These are phyloP conservation scores for Diabrotica virgifera DNA, from an alignment of 1,140 invertebrate genomes.

Conservation along the genomic window DNA sequence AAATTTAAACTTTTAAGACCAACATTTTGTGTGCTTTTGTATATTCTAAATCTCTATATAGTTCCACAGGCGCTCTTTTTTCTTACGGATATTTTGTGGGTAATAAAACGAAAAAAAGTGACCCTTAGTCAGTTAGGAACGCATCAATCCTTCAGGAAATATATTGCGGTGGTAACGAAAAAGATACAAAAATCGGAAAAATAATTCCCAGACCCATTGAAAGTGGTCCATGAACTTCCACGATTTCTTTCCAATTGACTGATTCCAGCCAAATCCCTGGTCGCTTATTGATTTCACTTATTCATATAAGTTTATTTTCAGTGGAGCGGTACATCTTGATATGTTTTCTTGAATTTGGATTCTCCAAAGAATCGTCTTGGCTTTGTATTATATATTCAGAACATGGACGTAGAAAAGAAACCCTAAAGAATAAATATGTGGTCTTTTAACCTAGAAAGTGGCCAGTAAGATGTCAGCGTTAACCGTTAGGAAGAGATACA, in stretches of 20 bases:
- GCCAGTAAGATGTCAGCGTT: not conserved
- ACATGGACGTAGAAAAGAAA: not conserved
- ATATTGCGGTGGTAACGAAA: too few relatives aligned
- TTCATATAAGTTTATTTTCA: not conserved
- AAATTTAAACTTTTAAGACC: too few relatives aligned
- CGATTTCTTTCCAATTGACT: constrained; percentile 1
- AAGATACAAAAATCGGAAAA: too few relatives aligned
- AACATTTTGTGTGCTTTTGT: too few relatives aligned
- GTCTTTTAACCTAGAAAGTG: constrained; percentile 3
- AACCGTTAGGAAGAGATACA: not conserved
- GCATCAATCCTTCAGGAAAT: too few relatives aligned
- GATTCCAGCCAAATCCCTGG: not conserved
- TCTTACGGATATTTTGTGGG: too few relatives aligned
- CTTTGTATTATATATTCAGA: constrained; percentile 1
- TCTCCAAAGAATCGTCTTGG: not conserved
- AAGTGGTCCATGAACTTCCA: not conserved
- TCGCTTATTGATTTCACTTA: not conserved
- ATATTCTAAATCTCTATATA: too few relatives aligned
- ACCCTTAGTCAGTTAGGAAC: too few relatives aligned
- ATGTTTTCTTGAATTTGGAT: not conserved
- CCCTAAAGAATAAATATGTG: not conserved
- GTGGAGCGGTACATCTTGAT: not conserved
- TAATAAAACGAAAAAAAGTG: too few relatives aligned
- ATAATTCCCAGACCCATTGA: too few relatives aligned
- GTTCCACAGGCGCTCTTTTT: too few relatives aligned